A percentile compares a stretch with the other conserved stretches of the same genome.
Conservation (phyloP, 2,113 vertebrate species). For the Shinisaurus crocodilurus region DNA sequence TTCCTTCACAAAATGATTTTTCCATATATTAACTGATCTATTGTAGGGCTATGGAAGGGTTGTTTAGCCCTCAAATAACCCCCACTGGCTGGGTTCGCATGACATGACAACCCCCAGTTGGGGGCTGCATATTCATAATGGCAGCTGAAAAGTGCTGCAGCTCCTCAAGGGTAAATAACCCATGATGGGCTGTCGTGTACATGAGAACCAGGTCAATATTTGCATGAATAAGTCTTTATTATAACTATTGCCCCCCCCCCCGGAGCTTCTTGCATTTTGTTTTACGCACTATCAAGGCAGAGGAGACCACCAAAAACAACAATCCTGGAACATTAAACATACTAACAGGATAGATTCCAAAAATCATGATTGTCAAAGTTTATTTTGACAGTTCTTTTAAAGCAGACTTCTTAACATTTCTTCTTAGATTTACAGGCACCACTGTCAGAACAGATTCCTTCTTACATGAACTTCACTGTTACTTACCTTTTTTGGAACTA, state of each 20-base stretch:
- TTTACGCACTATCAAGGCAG: not conserved
- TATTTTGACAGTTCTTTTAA: not conserved
- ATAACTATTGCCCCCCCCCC: not conserved
- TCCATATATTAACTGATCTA: not conserved
- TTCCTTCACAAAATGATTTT: too few species aligned
- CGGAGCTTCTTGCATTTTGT: not conserved
- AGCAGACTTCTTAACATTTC: not conserved
- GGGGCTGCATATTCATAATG: too few species aligned
- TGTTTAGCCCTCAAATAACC: too few species aligned
- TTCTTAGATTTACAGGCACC: not conserved
- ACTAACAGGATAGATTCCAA: rapidly evolving
- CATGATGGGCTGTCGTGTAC: too few species aligned
- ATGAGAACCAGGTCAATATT: not conserved
- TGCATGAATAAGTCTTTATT: not conserved
- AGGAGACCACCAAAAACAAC: not conserved
- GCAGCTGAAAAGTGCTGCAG: too few species aligned
- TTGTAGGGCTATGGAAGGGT: too few species aligned
- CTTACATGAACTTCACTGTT: too few species aligned
- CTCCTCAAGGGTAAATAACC: too few species aligned
- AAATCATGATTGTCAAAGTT: not conserved
- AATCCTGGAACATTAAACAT: not conserved
- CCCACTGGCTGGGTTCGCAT: too few species aligned
- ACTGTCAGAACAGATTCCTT: not conserved
- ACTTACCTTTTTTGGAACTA: too few species aligned
- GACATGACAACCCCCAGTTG: too few species aligned